Conservation (phyloP, 2,888 invertebrate species). For the Willowsia nigromaculata region DNA sequence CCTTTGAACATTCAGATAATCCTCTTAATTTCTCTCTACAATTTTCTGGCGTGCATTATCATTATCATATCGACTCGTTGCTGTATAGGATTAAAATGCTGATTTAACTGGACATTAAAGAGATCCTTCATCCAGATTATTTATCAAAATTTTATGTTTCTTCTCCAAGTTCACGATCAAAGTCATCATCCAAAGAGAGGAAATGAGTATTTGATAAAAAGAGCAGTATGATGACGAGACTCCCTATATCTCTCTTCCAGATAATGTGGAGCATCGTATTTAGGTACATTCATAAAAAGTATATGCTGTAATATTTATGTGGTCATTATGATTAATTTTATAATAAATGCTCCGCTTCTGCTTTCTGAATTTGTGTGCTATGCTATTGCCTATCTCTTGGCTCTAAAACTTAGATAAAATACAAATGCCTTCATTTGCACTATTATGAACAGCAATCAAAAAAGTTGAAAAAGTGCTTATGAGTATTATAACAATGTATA, state of each 20-base stretch:
- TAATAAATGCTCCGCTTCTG: not conserved
- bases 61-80: slow-evolving; percentile 37
- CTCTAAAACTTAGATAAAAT: not conserved
- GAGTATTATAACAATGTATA: not conserved
- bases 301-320: not conserved
- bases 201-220: slow-evolving; percentile 17
- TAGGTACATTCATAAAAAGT: not conserved
- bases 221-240: not conserved
- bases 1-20: not conserved
- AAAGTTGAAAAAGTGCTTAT: slow-evolving; percentile 30
- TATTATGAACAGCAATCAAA: not conserved
- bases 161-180: not conserved
- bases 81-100: slow-evolving; percentile 52
- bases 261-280: not conserved
- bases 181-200: not conserved
- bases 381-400: too few species aligned
- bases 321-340: slow-evolving; percentile 45
- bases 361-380: too few species aligned
- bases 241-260: not conserved
- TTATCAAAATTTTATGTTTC: not conserved
- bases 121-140: slow-evolving; percentile 31
- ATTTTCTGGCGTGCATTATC: not conserved
- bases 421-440: not conserved
- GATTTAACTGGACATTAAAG: slow-evolving; percentile 65
- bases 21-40: not conserved